These are phyloP conservation scores for Ectropis crepuscularia DNA, from an alignment of 2,888 invertebrate genomes.

Conservation along the genomic window DNA sequence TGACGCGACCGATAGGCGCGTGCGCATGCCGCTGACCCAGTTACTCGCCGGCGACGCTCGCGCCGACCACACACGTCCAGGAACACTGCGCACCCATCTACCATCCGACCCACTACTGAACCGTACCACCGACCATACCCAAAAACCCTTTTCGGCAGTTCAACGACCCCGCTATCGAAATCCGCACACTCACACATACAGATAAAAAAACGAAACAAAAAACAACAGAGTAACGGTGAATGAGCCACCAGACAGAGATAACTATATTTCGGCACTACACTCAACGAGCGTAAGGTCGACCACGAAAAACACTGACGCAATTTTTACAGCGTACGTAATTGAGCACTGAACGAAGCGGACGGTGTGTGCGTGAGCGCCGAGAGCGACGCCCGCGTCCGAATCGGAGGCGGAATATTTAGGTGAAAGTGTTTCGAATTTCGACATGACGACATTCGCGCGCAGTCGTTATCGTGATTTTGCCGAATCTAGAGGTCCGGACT, in stretches of 20 bases:
- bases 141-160: conserved; percentile 81
- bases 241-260: conserved; percentile 80
- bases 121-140: conserved; percentile 66
- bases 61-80: conserved; percentile 63
- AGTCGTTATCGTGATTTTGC: conserved; percentile 85
- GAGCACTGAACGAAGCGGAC: conserved; percentile 69
- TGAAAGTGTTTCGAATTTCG: conserved; percentile 86
- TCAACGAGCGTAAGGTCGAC: conserved; percentile 77
- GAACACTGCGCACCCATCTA: conserved; percentile 53
- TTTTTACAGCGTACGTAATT: conserved; percentile 84
- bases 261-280: conserved; percentile 78
- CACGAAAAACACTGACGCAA: conserved; percentile 84
- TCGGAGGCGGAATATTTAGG: conserved; percentile 85
- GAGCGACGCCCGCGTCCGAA: conserved; percentile 85
- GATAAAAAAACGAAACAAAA: conserved; percentile 81
- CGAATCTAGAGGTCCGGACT: conserved; percentile 81
- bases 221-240: conserved; percentile 71
- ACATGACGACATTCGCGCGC: conserved; percentile 85
- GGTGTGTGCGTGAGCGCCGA: conserved; percentile 83
- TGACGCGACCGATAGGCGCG: conserved; percentile 61
- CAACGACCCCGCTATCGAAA: conserved; percentile 83
- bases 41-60: conserved; percentile 66
- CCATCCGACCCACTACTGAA: conserved; percentile 66
- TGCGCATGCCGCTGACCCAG: conserved; percentile 76
- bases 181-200: conserved; percentile 81